These are phyloP conservation scores for Eupeodes luniger DNA, from an alignment of 2,888 invertebrate species.

Conservation along the genomic window DNA sequence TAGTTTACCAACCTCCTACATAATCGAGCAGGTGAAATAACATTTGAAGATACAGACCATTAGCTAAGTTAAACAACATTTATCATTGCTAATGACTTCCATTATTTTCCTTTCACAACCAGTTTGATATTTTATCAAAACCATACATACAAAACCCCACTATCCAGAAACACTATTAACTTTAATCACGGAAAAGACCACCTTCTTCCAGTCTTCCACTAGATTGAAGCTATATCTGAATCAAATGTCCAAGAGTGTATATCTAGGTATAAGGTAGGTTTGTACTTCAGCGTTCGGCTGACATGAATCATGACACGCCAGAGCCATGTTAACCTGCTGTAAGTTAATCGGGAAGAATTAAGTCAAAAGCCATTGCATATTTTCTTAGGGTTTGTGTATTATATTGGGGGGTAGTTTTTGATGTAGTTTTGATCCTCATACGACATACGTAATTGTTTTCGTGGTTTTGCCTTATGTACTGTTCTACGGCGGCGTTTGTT, in stretches of 20 bases:
- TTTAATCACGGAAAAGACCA: slow-evolving; percentile 29
- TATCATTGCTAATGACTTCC: slow-evolving; percentile 75
- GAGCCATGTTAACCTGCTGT: slow-evolving; percentile 74
- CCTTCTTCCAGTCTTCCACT: slow-evolving; percentile 43
- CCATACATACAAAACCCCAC: slow-evolving; percentile 39
- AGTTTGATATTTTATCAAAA: slow-evolving; percentile 69
- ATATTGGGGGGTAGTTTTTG: slow-evolving; percentile 1
- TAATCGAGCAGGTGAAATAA: slow-evolving; percentile 67
- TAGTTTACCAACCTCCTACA: slow-evolving; percentile 47
- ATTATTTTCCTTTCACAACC: slow-evolving; percentile 69
- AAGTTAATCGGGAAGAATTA: slow-evolving; percentile 75
- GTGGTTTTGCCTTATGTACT: slow-evolving; percentile 48
- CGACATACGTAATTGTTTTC: slow-evolving; percentile 30
- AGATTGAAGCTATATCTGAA: not conserved
- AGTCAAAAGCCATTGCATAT: slow-evolving; percentile 70
- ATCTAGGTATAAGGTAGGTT: not conserved
- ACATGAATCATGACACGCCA: slow-evolving; percentile 76
- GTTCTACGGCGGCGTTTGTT: too few species aligned
- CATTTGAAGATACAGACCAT: slow-evolving; percentile 61
- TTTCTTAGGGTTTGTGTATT: slow-evolving; percentile 40
- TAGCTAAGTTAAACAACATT: slow-evolving; percentile 65
- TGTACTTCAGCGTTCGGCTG: slow-evolving; percentile 43
- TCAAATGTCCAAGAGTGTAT: slow-evolving; percentile 52
- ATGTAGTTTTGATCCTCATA: not conserved
- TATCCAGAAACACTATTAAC: slow-evolving; percentile 40